Conservation (phyloP, 2,888 invertebrate genomes). For the Erannis defoliaria region DNA sequence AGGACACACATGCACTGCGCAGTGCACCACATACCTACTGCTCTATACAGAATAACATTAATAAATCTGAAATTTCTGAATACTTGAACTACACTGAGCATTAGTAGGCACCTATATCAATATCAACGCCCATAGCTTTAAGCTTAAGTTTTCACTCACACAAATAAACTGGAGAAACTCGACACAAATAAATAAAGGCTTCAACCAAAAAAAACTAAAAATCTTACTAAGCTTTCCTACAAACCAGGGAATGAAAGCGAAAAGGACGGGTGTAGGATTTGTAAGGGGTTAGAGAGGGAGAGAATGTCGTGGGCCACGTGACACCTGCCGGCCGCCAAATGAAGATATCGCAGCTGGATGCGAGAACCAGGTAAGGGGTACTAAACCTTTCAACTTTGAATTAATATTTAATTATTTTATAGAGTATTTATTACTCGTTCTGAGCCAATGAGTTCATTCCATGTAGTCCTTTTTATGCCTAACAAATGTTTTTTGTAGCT, state of each 20-base stretch:
- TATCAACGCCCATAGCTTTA: slow-evolving; percentile 16
- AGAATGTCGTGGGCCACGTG: slow-evolving; percentile 68
- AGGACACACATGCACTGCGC: too few relatives aligned
- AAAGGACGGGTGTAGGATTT: slow-evolving; percentile 54
- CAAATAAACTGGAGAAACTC: slow-evolving; percentile 58
- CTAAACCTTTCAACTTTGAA: slow-evolving; percentile 53
- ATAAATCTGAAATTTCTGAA: too few relatives aligned
- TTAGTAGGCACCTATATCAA: not conserved
- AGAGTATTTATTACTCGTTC: not conserved
- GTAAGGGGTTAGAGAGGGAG: slow-evolving; percentile 55
- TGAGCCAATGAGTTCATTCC: not conserved
- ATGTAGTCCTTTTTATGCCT: too few relatives aligned
- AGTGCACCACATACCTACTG: too few relatives aligned
- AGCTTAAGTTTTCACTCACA: slow-evolving; percentile 43
- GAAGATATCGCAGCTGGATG: slow-evolving; percentile 86
- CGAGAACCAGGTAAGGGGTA: slow-evolving; percentile 65
- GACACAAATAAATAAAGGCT: slow-evolving; percentile 80
- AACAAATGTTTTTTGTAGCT: too few relatives aligned
- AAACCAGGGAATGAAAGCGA: slow-evolving; percentile 69
- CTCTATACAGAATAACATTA: too few relatives aligned
- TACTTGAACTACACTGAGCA: not conserved
- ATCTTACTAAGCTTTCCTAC: slow-evolving; percentile 74
- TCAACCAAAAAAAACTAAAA: slow-evolving; percentile 65
- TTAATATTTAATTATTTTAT: not conserved
- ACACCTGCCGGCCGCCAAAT: slow-evolving; percentile 86